Evolutionary conservation across 2,797 vertebrate genomes (phyloP).

Genomic region (Ibycter americanus): DNA sequence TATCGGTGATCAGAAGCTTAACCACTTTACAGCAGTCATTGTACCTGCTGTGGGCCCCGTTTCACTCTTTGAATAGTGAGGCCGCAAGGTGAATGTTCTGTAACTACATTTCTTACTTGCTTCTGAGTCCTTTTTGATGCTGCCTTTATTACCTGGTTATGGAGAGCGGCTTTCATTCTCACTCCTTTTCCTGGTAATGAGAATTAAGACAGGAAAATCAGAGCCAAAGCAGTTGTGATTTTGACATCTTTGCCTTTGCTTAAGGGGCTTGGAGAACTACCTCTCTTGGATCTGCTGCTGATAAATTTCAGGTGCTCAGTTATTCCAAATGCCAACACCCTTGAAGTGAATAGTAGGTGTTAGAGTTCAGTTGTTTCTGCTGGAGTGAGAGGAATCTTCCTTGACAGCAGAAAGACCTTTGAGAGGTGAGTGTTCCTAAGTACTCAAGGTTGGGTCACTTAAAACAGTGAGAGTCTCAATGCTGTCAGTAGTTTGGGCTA

Average conservation of each 20-base stretch:
- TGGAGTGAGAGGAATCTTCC: not conserved
- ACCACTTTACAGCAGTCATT: not conserved
- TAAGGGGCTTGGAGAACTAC: not conserved
- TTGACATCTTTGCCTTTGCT: not conserved
- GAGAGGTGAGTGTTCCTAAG: not conserved
- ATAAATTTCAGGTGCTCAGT: not conserved
- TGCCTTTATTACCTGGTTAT: not conserved
- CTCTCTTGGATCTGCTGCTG: not conserved
- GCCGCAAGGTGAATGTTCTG: not conserved
- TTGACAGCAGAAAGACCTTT: not conserved
- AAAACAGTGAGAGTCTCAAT: not conserved
- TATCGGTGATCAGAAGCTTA: not conserved
- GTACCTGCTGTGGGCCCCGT: not conserved
- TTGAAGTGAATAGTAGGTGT: not conserved
- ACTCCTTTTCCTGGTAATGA: not conserved
- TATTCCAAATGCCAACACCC: not conserved
- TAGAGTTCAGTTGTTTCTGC: not conserved
- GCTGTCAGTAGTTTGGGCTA: not conserved
- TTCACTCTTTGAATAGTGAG: not conserved
- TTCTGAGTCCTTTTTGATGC: not conserved
- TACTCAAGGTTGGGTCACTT: not conserved
- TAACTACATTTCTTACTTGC: not conserved
- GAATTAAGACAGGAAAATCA: not conserved
- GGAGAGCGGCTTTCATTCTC: not conserved
- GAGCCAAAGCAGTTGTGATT: not conserved